A percentile compares a stretch with the other conserved stretches of the same genome.
Conservation (phyloP, 2,797 vertebrate species). For the Leptoclinus maculatus region DNA sequence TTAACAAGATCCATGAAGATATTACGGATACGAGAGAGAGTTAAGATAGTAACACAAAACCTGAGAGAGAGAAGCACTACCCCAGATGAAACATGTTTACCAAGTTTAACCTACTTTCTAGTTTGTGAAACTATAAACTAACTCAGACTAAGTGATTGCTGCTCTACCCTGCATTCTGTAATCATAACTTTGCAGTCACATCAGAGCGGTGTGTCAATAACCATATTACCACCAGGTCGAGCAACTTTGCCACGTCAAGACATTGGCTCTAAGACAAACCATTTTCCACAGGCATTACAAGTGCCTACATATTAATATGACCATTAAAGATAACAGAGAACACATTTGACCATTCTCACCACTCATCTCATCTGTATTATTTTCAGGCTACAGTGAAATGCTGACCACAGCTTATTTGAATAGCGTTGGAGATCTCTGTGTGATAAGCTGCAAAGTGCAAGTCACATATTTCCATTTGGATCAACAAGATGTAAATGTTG, state of each 20-base stretch:
- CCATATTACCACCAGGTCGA: background rate
- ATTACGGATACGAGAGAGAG: slow-evolving; percentile 1
- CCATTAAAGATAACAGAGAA: background rate
- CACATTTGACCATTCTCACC: background rate
- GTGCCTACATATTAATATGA: background rate
- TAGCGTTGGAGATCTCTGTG: slow-evolving; percentile 13
- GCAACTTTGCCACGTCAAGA: background rate
- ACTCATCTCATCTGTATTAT: background rate
- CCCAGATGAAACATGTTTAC: slow-evolving; percentile 1
- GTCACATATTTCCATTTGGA: slow-evolving; percentile 29
- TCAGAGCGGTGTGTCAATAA: slow-evolving; percentile 8
- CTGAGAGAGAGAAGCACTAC: background rate
- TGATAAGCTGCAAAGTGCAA: slow-evolving; percentile 7
- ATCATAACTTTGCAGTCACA: slow-evolving; percentile 24
- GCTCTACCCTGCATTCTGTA: background rate
- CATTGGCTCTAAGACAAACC: background rate
- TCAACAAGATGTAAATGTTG: slow-evolving; percentile 19
- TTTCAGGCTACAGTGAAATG: background rate
- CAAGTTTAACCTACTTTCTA: background rate
- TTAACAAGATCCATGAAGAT: background rate
- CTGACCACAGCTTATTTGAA: slow-evolving; percentile 17
- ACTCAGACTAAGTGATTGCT: too few relatives aligned
- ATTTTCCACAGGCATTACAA: background rate
- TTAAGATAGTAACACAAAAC: slow-evolving; percentile 4
- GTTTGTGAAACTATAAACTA: background rate